These are phyloP conservation scores for Eriocheir sinensis DNA, from an alignment of 1,140 invertebrate species.

Conservation along the genomic window DNA sequence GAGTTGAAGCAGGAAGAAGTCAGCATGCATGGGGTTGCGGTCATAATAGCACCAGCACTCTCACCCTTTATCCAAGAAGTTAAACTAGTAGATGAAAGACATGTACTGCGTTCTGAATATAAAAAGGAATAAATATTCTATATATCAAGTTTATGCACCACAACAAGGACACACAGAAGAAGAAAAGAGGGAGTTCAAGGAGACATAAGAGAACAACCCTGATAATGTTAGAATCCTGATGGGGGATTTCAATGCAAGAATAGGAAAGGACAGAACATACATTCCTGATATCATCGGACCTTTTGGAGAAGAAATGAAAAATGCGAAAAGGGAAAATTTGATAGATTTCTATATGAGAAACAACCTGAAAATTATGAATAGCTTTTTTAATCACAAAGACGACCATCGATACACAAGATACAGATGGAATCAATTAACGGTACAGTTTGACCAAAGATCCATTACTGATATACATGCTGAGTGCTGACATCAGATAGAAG, in stretches of 20 bases:
- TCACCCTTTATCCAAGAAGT: not conserved
- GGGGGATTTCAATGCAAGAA: conserved; percentile 28
- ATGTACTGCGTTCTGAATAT: not conserved
- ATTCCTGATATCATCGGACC: not conserved
- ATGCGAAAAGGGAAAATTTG: not conserved
- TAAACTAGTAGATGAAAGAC: not conserved
- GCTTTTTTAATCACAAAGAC: not conserved
- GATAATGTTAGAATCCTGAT: not conserved
- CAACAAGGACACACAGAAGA: not conserved
- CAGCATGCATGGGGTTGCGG: not conserved
- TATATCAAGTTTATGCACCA: not conserved
- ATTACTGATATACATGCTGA: not conserved
- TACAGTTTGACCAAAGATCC: not conserved
- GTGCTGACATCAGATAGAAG: not conserved
- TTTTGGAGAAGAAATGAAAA: conserved; percentile 8
- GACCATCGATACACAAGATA: not conserved
- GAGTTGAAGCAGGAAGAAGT: not conserved
- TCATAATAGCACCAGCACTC: not conserved
- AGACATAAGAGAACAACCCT: not conserved
- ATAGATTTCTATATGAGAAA: conserved; percentile 24
- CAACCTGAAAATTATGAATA: not conserved
- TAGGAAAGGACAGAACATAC: not conserved
- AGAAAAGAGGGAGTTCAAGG: not conserved
- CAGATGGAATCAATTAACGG: conserved; percentile 20
- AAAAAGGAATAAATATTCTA: not conserved